Evolutionary conservation across 2,888 invertebrate genomes (phyloP), one percentile per base, ranked within the genome.

Genomic region (Metallyticus violacea): DNA sequence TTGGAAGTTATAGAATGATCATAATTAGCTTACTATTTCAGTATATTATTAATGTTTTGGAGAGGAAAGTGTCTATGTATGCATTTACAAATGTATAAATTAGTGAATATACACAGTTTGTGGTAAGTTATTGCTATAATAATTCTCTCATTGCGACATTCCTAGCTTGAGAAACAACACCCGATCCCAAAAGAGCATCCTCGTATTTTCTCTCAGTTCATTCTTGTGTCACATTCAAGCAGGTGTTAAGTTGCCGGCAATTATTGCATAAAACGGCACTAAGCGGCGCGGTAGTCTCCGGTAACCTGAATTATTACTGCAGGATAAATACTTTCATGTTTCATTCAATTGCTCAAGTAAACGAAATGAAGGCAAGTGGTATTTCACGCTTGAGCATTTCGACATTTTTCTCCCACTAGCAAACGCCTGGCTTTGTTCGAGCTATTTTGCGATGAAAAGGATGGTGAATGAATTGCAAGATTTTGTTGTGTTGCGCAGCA

Each of bases 391-490:
- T 79, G 85, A 62, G 76, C 84, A 84, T 87, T 87, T 86, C 87
- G 86, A 83, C 83, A 87, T 81, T 27, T 62, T 62, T 77, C 79
- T 78, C 77, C 77, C 82, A 79, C 77, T 26, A 86, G 77, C 26
- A 28, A n/a, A 27, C 81, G 81, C 76, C 76, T 81, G 27, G 29
- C 28, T 76, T 82, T 62, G 76, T 76, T 82, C 9, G n/a, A 76
- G 76, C 76, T 40, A 82, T 82, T 82, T 82, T 82, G 62, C 26
- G 82, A 82, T 83, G 86, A 85, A 87, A 87, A 87, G 86, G 86
- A 87, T 87, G 86, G 85, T 77, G 86, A 86, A 83, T 86, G 86
- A 87, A 80, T 87, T 87, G 86, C 86, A 87, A 87, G 79, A 86
- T 84, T 79, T 82, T 15, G 15, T 83, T 80, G 27, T 25, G 86